Evolutionary conservation across 2,113 vertebrate species (phyloP), one percentile per base, ranked within the genome.

Genomic region (Anthoscopus minutus): DNA sequence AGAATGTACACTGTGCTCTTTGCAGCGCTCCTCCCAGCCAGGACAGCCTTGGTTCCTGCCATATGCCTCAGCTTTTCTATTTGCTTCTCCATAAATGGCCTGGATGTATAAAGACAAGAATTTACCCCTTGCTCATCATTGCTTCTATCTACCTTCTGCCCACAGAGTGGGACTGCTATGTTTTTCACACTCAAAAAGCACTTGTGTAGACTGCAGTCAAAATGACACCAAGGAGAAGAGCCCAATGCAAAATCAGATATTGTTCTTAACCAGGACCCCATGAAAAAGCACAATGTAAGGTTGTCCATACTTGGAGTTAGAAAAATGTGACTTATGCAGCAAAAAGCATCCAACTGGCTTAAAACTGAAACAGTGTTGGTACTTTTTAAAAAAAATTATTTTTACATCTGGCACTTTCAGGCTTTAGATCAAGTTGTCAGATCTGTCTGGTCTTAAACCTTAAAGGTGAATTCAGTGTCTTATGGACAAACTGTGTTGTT

Each of bases 21-120:
- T 35, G 78, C 66, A 62, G 58, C 28, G 4, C 19, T 81, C 28
- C 64, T 61, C n/a, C 25, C 11, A 45, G 40, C 33, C 40, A 76
- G 71, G 58, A 25, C 11, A 3, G 38, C 47, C 25, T 93, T 81
- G 40, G 40, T 5, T 82, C 58, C 84, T 89, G 42, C 25, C 28
- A 44, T 23, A 18, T 27, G 37, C 62, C n/a, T 64, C 84, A 86
- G 45, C 38, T 48, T 88, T 71, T 77, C 60, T 86, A 2, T 78
- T 78, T 66, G 35, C 67, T 88, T 77, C 79, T 83, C 71, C 28
- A 25, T 54, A 88, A 77, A 85, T 0, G 4, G 21, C 45, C 45
- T 40, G 89, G 33, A 82, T 62, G 61, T 53, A 58, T 22, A 92
- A 96, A 79, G 73, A 31, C 57, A 82, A 69, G 77, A 57, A 91